Percentiles rank a stretch among this genome's conserved stretches.
Conservation (phyloP, 2,888 invertebrate species). For the Mamestra brassicae region DNA sequence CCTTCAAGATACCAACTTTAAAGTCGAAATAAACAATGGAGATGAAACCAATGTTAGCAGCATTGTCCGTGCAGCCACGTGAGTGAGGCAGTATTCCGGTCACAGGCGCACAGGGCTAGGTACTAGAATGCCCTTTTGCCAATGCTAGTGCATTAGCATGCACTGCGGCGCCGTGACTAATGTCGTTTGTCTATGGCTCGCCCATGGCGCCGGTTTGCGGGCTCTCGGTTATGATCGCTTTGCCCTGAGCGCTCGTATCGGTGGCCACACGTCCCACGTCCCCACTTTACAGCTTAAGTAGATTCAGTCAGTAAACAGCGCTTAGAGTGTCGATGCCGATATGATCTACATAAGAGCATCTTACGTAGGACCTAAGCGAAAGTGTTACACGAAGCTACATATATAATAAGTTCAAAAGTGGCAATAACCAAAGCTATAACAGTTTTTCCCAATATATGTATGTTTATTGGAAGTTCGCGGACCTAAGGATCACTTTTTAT, state of each 20-base stretch:
- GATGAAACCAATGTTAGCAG: conserved; percentile 52
- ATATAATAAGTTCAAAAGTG: conserved; percentile 6
- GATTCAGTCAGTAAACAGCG: conserved; percentile 30
- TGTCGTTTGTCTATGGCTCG: conserved; percentile 62
- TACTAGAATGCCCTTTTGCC: conserved; percentile 74
- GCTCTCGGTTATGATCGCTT: conserved; percentile 46
- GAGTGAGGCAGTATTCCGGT: conserved; percentile 74
- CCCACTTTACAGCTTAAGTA: conserved; percentile 29
- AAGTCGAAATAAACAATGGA: conserved; percentile 29
- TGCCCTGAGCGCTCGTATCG: conserved; percentile 32
- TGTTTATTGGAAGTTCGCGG: conserved; percentile 9
- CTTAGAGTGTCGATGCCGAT: conserved; percentile 9
- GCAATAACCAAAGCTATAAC: conserved; percentile 14
- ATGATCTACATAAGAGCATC: background rate
- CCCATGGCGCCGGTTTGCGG: conserved; percentile 25
- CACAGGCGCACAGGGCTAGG: conserved; percentile 74
- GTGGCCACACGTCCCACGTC: background rate
- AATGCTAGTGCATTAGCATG: conserved; percentile 73
- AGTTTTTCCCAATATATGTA: conserved; percentile 21
- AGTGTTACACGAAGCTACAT: conserved; percentile 5
- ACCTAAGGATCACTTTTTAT: background rate
- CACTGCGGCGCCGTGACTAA: conserved; percentile 59
- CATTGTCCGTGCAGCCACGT: conserved; percentile 70
- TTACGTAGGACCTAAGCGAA: background rate
- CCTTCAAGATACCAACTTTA: conserved; percentile 11